A percentile compares a stretch with the other conserved stretches of the same genome.
These are phyloP conservation scores for Enteromius viviparus DNA, from an alignment of 2,797 vertebrate genomes.

Conservation along the genomic window DNA sequence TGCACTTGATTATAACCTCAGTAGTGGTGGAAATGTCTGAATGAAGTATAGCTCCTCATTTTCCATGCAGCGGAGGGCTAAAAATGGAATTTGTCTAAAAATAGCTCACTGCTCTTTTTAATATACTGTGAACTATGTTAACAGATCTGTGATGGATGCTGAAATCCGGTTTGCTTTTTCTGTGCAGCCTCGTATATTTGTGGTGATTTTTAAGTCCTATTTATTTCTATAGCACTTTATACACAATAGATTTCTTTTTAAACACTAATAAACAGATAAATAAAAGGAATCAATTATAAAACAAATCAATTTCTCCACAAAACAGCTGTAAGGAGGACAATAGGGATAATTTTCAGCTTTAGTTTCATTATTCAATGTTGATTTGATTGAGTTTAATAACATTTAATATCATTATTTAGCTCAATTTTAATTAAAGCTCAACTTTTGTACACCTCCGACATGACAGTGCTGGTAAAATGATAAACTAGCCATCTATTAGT, in stretches of 20 bases:
- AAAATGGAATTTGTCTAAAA: slow-evolving; percentile 42
- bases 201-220: not conserved
- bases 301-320: not conserved
- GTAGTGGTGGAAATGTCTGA: not conserved
- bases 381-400: not conserved
- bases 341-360: not conserved
- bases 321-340: not conserved
- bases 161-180: not conserved
- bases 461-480: not conserved
- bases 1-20: not conserved
- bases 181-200: not conserved
- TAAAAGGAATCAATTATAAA: not conserved
- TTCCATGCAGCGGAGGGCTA: slow-evolving; percentile 13
- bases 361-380: not conserved
- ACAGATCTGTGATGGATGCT: not conserved
- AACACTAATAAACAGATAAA: not conserved
- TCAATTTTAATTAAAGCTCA: not conserved
- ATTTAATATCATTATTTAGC: not conserved
- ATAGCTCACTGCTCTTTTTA: slow-evolving; percentile 30
- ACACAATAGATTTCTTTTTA: not conserved
- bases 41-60: not conserved
- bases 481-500: not conserved
- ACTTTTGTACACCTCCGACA: not conserved
- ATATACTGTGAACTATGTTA: not conserved
- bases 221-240: not conserved